A percentile compares a stretch with the other conserved stretches of the same genome.
Conservation (phyloP, 2,113 vertebrate species). For the Erpornis zantholeuca region DNA sequence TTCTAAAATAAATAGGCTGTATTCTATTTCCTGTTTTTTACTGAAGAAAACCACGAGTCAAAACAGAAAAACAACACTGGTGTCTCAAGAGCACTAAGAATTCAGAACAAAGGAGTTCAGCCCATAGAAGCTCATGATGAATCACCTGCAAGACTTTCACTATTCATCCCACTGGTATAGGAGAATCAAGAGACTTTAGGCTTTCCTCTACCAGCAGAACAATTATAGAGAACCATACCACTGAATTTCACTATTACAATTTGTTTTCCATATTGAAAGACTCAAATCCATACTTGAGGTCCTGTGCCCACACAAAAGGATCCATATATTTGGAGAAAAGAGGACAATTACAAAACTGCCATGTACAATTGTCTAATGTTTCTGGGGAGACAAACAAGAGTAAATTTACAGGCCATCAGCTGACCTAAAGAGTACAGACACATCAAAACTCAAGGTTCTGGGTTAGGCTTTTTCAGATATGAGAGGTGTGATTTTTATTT, state of each 20-base stretch:
- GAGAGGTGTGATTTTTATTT: constrained; percentile 13
- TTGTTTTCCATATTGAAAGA: not conserved
- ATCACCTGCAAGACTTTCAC: not conserved
- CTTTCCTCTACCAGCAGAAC: not conserved
- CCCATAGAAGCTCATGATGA: not conserved
- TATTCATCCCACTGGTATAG: not conserved
- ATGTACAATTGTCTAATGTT: not conserved
- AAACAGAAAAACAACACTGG: not conserved
- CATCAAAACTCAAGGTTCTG: not conserved
- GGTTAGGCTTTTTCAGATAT: not conserved
- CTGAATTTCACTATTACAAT: not conserved
- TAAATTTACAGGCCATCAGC: not conserved
- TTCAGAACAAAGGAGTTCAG: not conserved
- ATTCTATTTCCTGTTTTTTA: not conserved
- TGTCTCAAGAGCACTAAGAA: not conserved
- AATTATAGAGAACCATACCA: not conserved
- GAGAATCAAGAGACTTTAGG: not conserved
- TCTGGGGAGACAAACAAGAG: not conserved
- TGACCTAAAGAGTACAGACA: not conserved
- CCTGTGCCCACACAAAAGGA: not conserved
- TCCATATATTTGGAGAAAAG: not conserved
- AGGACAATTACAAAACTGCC: not conserved
- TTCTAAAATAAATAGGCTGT: not conserved
- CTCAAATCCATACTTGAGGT: not conserved
- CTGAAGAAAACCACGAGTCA: not conserved